Evolutionary conservation across 2,888 invertebrate species (phyloP), one percentile per base, ranked within the genome.

Genomic region (Gandaritis pyraliata): DNA sequence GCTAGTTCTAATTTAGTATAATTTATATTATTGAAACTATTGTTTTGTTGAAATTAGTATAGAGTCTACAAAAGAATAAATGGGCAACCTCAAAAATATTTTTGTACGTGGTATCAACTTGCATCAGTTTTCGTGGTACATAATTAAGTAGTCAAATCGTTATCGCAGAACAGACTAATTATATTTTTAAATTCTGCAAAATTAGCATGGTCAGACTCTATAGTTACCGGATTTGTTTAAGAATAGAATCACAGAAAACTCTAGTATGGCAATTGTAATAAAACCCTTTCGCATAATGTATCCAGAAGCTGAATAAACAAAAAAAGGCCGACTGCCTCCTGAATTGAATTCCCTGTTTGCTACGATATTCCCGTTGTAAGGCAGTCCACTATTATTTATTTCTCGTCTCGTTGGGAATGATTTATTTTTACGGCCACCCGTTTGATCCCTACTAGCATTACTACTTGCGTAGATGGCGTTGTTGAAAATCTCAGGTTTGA

Each of bases 331-430:
- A 64, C 46, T 54, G 41, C 47, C 56, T 50, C 39, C 51, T 49
- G 51, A 62, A 62, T 65, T 62, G 36, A 62, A 65, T 61, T 57
- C 59, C 58, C 45, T 57, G 59, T 65, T 61, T 50, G 43, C 56
- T 54, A 53, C 52, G 48, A 59, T 60, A 63, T 66, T 62, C 61
- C 51, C 29, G 66, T 56, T 39, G 55, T 58, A 66, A 61, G 62
- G 59, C 57, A 63, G 68, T 68, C 64, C 58, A 69, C 71, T 72
- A 74, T 75, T 76, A 74, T 75, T 77, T 76, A 74, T 75, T 75
- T 72, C 69, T 70, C 69, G 68, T 71, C 71, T 68, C 62, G 59
- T 62, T 70, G 68, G 66, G 63, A 69, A 74, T 76, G 75, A 77
- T 76, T 77, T 76, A 76, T 76, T 73, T 74, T 63, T 65, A 65